These are phyloP conservation scores for Astropecten irregularis DNA, from an alignment of 53 echinoderm and acorn worm genomes.

Conservation along the genomic window DNA sequence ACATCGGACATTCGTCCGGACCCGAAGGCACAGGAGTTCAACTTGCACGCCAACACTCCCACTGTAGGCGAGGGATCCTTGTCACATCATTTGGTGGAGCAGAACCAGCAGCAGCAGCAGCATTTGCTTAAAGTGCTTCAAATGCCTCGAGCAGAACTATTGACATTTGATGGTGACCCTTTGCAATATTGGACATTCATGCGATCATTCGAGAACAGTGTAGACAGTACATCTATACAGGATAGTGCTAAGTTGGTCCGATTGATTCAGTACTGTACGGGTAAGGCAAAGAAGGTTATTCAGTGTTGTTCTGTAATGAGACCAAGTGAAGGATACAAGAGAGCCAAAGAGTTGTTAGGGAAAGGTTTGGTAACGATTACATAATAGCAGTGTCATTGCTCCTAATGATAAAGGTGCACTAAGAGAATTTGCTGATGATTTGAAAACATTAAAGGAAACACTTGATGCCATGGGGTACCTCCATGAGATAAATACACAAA, in stretches of 20 bases:
- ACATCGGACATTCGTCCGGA: too few species aligned
- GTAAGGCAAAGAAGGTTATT: constrained; percentile 41
- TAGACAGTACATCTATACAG: constrained; percentile 17
- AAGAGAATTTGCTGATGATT: constrained; percentile 62
- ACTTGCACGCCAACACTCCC: background rate
- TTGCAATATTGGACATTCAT: constrained; percentile 57
- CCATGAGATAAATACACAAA: constrained; percentile 37
- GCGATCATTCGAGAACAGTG: constrained; percentile 47
- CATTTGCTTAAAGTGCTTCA: constrained; percentile 50
- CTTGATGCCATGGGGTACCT: constrained; percentile 52
- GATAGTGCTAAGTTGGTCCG: constrained; percentile 50
- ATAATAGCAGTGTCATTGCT: constrained; percentile 20
- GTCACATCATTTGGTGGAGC: background rate
- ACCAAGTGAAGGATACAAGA: constrained; percentile 32
- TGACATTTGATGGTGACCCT: constrained; percentile 54
- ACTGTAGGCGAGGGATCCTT: constrained; percentile 1
- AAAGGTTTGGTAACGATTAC: constrained; percentile 24
- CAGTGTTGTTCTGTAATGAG: constrained; percentile 57
- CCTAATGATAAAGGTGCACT: constrained; percentile 20
- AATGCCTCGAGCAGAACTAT: constrained; percentile 13
- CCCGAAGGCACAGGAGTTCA: background rate
- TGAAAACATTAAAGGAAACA: constrained; percentile 45
- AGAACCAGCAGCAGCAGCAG: constrained; percentile 46
- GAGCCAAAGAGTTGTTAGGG: too few species aligned
- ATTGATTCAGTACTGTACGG: too few species aligned